phyloP scores from a whole-genome alignment of 2,888 invertebrate species.

The Lampropteryx suffumata region DNA sequence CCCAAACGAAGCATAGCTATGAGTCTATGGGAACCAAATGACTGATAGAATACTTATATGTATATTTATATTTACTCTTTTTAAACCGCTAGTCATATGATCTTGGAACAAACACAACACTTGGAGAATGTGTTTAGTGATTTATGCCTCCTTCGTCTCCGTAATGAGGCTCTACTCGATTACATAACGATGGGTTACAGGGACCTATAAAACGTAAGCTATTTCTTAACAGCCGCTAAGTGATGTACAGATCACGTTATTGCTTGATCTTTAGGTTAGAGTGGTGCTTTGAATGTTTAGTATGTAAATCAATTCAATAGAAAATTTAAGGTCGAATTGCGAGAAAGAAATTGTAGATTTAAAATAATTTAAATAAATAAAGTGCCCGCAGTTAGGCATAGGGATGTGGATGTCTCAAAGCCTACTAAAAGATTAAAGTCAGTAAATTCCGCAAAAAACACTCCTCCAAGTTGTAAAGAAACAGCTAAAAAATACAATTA shows the following conservation, averaged over 20 bases:
- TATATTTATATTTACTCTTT: neutral
- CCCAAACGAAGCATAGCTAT: too few relatives aligned
- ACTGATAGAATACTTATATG: too few relatives aligned
- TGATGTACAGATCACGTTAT: slow-evolving; percentile 13
- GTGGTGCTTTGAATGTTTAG: neutral
- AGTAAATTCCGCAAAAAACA: neutral
- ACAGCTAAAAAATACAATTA: neutral
- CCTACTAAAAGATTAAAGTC: too few relatives aligned
- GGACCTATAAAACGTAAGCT: slow-evolving; percentile 13
- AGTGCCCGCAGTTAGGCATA: too few relatives aligned
- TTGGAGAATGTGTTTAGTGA: slow-evolving; percentile 44
- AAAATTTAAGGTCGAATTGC: neutral
- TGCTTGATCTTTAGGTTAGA: neutral
- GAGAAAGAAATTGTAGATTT: too few relatives aligned
- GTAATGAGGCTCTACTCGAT: slow-evolving; percentile 49
- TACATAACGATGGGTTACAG: slow-evolving; percentile 44
- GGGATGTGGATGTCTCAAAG: too few relatives aligned
- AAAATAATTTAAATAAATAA: too few relatives aligned
- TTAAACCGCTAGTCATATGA: neutral
- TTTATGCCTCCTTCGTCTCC: slow-evolving; percentile 45
- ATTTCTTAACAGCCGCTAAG: slow-evolving; percentile 24
- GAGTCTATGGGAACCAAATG: too few relatives aligned
- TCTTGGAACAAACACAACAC: slow-evolving; percentile 31
- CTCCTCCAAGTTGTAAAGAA: neutral
- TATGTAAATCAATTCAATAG: slow-evolving; percentile 3